A percentile compares a stretch with the other conserved stretches of the same genome.
Evolutionary conservation across 1,140 invertebrate species (phyloP).

Genomic region (Drepana arcuata): DNA sequence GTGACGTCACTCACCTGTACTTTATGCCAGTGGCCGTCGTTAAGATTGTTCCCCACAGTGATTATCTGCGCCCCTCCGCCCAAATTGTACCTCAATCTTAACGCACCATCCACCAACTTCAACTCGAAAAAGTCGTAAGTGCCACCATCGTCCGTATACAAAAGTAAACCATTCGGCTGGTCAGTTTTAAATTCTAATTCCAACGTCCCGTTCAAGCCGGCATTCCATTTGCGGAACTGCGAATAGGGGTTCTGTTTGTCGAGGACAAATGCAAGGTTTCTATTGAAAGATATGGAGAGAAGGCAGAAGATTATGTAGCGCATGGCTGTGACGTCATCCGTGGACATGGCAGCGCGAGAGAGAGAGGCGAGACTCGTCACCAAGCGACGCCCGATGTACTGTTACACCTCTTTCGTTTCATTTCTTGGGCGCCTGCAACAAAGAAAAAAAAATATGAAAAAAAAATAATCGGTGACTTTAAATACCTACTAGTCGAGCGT

Average conservation of each 20-base stretch:
- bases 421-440: slow-evolving; percentile 55
- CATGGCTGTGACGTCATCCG: slow-evolving; percentile 42
- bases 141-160: slow-evolving; percentile 95
- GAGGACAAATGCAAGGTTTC: slow-evolving; percentile 76
- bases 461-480: no score
- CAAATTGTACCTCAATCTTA: slow-evolving; percentile 90
- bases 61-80: slow-evolving; percentile 90
- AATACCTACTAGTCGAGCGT: no score
- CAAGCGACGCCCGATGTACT: slow-evolving; percentile 32
- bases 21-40: slow-evolving; percentile 93
- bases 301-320: slow-evolving; percentile 57
- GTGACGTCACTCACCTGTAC: slow-evolving; percentile 80
- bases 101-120: slow-evolving; percentile 91
- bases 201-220: slow-evolving; percentile 86
- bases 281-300: slow-evolving; percentile 47
- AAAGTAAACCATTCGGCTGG: slow-evolving; percentile 88
- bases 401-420: slow-evolving; percentile 55
- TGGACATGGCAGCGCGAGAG: slow-evolving; percentile 34
- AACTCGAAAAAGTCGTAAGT: slow-evolving; percentile 96
- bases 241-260: slow-evolving; percentile 92
- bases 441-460: no score
- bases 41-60: slow-evolving; percentile 87
- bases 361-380: slow-evolving; percentile 37
- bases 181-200: slow-evolving; percentile 95
- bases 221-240: slow-evolving; percentile 92